phyloP scores from a whole-genome alignment of 2,113 vertebrate species.

The Regulus satrapa region DNA sequence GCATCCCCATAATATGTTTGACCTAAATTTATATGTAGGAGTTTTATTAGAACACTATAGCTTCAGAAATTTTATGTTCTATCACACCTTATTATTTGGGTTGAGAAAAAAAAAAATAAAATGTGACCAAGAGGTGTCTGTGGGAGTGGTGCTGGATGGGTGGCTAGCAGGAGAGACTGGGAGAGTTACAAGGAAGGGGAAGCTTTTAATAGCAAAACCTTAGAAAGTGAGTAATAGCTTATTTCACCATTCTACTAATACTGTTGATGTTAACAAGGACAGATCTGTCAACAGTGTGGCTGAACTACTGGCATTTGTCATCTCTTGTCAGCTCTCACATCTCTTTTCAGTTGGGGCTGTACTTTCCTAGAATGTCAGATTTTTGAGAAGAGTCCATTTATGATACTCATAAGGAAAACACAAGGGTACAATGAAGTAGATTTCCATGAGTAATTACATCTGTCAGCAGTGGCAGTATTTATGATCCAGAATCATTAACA shows the following conservation, averaged over 20 bases:
- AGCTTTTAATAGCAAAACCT: background rate
- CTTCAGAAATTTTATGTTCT: background rate
- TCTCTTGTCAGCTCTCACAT: constrained; percentile 13
- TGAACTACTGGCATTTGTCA: constrained; percentile 40
- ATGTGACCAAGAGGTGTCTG: background rate
- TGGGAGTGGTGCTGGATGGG: background rate
- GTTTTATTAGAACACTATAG: background rate
- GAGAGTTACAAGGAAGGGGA: background rate
- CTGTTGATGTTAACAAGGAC: constrained; percentile 12
- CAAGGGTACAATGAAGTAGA: background rate
- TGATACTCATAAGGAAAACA: constrained; percentile 17
- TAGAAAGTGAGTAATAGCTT: background rate
- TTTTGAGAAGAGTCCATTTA: constrained; percentile 40
- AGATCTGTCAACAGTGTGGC: background rate
- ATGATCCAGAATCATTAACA: constrained; percentile 22
- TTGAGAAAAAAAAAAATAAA: background rate
- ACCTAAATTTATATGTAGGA: background rate
- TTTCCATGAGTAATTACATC: constrained; percentile 53
- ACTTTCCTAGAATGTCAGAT: background rate
- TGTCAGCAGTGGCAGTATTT: constrained; percentile 19
- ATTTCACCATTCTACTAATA: background rate
- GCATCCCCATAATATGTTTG: background rate
- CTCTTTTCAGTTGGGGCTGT: background rate
- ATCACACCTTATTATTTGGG: background rate
- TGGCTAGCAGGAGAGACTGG: background rate